phyloP scores from a whole-genome alignment of 2,888 invertebrate genomes.

The Melinaea marsaeus region DNA sequence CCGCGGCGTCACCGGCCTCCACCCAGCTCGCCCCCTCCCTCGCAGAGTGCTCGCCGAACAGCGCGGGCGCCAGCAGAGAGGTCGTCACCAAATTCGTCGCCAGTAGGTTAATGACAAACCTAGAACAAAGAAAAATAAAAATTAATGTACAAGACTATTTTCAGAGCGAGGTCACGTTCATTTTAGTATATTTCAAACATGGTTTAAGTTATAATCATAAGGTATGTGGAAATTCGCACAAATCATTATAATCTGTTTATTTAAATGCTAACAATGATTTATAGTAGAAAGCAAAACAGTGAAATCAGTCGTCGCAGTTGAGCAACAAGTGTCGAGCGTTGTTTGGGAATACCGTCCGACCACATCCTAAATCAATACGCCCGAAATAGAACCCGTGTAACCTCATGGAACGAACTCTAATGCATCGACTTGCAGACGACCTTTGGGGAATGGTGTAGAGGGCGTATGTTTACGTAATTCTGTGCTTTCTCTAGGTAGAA shows the following conservation, averaged over 20 bases:
- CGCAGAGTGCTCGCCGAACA: conserved; percentile 78
- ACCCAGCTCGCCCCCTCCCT: conserved; percentile 80
- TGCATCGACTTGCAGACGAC: conserved; percentile 16
- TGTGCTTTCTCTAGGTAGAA: conserved; percentile 18
- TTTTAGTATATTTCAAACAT: conserved; percentile 15
- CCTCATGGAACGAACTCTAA: conserved; percentile 26
- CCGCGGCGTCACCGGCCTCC: conserved; percentile 74
- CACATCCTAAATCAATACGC: conserved; percentile 34
- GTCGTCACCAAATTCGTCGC: conserved; percentile 72
- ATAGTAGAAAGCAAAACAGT: conserved; percentile 23
- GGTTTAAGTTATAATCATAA: conserved; percentile 12
- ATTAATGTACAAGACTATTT: conserved; percentile 21
- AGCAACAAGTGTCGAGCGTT: conserved; percentile 13
- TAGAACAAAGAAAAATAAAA: conserved; percentile 58
- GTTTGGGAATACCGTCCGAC: conserved; percentile 40
- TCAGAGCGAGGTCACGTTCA: conserved; percentile 9
- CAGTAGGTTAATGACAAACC: conserved; percentile 81
- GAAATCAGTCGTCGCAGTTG: conserved; percentile 22
- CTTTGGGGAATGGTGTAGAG: conserved; percentile 18
- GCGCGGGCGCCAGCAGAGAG: conserved; percentile 70
- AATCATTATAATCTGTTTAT: conserved; percentile 10
- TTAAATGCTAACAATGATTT: conserved; percentile 13
- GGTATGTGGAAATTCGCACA: conserved; percentile 13
- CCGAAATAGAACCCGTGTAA: conserved; percentile 36
- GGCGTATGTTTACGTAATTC: conserved; percentile 19